Percentiles rank a stretch among this genome's conserved stretches.
Conservation (phyloP, 2,797 vertebrate genomes). For the Darevskia nairensis region DNA sequence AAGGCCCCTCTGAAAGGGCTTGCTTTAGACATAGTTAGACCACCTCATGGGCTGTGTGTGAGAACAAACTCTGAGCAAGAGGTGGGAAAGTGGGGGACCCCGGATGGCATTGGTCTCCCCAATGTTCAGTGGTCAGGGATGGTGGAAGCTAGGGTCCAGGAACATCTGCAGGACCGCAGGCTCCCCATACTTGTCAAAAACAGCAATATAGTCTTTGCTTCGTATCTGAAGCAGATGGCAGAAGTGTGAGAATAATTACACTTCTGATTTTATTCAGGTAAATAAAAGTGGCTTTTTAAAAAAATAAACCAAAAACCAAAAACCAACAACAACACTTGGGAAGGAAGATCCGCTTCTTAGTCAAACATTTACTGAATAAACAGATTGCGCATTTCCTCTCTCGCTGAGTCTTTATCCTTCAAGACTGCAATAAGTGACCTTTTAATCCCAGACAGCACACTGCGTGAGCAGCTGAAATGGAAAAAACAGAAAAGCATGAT, state of each 20-base stretch:
- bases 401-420: conserved; percentile 57
- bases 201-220: background rate
- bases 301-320: background rate
- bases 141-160: too few species aligned
- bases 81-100: too few species aligned
- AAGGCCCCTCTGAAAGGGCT: too few species aligned
- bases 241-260: conserved; percentile 62
- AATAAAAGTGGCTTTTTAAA: conserved; percentile 66
- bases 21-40: too few species aligned
- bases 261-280: conserved; percentile 65
- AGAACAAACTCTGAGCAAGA: too few species aligned
- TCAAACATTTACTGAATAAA: conserved; percentile 76
- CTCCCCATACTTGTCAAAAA: too few species aligned
- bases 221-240: background rate
- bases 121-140: too few species aligned
- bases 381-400: conserved; percentile 58
- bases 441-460: conserved; percentile 64
- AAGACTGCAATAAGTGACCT: conserved; percentile 70
- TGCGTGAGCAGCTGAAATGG: conserved; percentile 65
- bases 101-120: too few species aligned
- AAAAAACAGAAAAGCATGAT: conserved; percentile 62
- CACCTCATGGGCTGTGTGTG: too few species aligned
- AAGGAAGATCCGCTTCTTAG: conserved; percentile 68
- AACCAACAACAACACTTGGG: conserved; percentile 17
- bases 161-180: too few species aligned